Conservation (phyloP, 1,140 invertebrate genomes). For the Trichonephila inaurata region DNA sequence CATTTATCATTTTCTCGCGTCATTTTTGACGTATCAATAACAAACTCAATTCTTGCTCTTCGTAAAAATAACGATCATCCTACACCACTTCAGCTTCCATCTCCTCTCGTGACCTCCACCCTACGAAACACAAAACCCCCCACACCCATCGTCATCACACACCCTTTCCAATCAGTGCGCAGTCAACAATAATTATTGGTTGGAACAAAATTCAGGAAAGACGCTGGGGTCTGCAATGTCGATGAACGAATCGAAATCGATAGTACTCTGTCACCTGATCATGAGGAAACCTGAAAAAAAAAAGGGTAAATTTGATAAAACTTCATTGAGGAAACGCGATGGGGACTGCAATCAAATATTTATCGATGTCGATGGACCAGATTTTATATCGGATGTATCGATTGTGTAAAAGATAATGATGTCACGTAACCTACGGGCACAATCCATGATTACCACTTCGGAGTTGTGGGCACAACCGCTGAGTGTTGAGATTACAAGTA, state of each 20-base stretch:
- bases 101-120: background rate
- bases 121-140: too few species aligned
- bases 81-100: background rate
- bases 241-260: background rate
- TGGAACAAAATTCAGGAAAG: background rate
- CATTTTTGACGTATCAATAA: background rate
- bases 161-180: background rate
- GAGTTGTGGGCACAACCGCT: background rate
- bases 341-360: conserved; percentile 15
- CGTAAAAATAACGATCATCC: background rate
- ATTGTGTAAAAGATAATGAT: conserved; percentile 23
- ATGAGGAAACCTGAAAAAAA: background rate
- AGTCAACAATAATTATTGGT: conserved; percentile 8
- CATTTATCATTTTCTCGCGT: too few species aligned
- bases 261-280: background rate
- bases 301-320: background rate
- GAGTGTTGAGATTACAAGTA: conserved; percentile 27
- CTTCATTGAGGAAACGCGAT: background rate
- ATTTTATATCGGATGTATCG: conserved; percentile 30
- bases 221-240: background rate
- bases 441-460: conserved; percentile 22
- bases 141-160: background rate
- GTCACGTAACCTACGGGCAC: conserved; percentile 34
- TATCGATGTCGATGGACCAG: background rate
- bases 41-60: background rate